Conservation (phyloP, 2,113 vertebrate genomes). For the Delphinapterus leucas region DNA sequence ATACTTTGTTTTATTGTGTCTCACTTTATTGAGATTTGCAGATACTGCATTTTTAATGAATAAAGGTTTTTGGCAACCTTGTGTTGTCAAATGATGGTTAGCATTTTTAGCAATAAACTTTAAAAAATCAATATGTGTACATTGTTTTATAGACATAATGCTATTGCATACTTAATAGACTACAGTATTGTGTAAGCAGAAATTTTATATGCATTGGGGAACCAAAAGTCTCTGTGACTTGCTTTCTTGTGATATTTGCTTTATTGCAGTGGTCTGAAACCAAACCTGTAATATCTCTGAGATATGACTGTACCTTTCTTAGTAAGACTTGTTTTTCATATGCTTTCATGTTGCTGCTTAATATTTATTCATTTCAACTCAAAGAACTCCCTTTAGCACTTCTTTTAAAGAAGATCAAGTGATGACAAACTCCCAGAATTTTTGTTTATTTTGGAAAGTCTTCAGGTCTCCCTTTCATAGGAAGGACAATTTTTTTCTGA, state of each 20-base stretch:
- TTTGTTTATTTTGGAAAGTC: background rate
- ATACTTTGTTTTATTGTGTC: background rate
- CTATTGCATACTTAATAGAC: background rate
- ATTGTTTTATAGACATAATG: background rate
- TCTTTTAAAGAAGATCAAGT: background rate
- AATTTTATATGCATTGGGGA: background rate
- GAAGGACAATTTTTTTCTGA: no score
- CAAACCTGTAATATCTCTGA: background rate
- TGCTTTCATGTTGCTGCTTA: background rate
- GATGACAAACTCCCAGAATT: background rate
- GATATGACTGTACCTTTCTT: background rate
- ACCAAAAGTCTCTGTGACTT: background rate
- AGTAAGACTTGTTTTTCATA: background rate
- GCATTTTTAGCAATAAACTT: background rate
- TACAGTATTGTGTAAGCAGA: background rate
- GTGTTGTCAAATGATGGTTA: background rate
- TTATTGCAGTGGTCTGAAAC: background rate
- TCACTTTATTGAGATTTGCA: background rate
- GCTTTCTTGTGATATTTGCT: background rate
- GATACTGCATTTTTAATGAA: background rate
- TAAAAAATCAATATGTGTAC: background rate
- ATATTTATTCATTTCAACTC: background rate
- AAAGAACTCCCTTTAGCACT: background rate
- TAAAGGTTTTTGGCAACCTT: background rate
- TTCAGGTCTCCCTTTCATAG: background rate